Conservation (phyloP, 2,113 vertebrate genomes). For the Peucedramus taeniatus region DNA sequence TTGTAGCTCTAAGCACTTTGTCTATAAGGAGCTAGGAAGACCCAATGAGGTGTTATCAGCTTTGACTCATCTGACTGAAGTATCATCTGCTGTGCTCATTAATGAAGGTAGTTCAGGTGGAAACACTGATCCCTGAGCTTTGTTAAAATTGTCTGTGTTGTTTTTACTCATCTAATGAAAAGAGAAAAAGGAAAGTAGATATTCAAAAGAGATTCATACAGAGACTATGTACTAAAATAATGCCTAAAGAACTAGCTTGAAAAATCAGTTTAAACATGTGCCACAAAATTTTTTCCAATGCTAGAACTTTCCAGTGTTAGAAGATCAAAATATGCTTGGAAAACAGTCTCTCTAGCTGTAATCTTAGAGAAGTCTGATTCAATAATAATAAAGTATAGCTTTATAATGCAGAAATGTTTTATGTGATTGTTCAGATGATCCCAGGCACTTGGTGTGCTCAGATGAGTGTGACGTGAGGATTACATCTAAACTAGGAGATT, state of each 20-base stretch:
- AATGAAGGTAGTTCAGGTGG: background rate
- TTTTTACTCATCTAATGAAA: background rate
- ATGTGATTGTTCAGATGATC: background rate
- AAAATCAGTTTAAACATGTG: background rate
- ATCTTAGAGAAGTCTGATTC: background rate
- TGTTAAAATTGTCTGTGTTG: background rate
- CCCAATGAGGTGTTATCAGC: background rate
- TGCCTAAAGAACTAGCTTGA: background rate
- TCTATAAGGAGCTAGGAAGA: background rate
- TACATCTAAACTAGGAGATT: background rate
- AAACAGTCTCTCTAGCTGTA: background rate
- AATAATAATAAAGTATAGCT: background rate
- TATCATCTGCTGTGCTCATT: background rate
- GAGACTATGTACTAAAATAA: background rate
- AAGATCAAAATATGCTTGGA: background rate
- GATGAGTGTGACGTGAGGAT: background rate
- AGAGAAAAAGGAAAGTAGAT: background rate
- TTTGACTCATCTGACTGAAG: background rate
- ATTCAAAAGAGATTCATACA: background rate
- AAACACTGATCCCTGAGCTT: background rate
- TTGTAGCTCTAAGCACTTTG: background rate
- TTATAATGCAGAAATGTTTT: background rate
- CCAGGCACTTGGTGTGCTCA: background rate
- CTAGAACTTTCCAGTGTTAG: background rate
- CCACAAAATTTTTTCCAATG: background rate